Conservation (phyloP, 2,888 invertebrate species). For the Ischnus inquisitorius region DNA sequence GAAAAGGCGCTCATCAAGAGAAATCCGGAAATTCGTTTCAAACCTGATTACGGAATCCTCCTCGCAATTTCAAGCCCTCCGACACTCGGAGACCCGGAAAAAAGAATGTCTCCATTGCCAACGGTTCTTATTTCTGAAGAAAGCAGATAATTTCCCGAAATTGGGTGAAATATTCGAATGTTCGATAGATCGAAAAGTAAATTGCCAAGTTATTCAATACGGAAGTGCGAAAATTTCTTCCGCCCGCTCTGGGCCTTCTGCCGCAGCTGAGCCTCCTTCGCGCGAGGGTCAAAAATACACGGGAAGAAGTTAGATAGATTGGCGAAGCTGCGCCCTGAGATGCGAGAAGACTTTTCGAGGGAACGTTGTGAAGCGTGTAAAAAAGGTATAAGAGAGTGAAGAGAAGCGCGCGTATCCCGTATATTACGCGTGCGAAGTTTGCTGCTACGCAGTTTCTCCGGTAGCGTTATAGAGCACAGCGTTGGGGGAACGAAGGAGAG, state of each 20-base stretch:
- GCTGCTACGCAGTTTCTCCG: slow-evolving; percentile 81
- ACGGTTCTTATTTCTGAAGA: too few relatives aligned
- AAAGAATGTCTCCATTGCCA: too few relatives aligned
- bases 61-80: too few relatives aligned
- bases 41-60: too few relatives aligned
- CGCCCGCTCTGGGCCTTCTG: not conserved
- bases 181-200: not conserved
- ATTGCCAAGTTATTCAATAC: slow-evolving; percentile 14
- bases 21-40: too few relatives aligned
- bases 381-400: slow-evolving; percentile 31
- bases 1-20: not conserved
- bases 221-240: slow-evolving; percentile 14
- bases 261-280: not conserved
- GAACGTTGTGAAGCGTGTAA: slow-evolving; percentile 12
- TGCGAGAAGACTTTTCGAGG: not conserved
- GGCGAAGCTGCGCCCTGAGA: not conserved
- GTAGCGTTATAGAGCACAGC: slow-evolving; percentile 67
- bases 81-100: too few relatives aligned
- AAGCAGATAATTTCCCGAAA: not conserved
- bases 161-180: not conserved
- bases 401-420: slow-evolving; percentile 27
- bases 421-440: slow-evolving; percentile 70
- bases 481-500: slow-evolving; percentile 1
- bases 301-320: not conserved
- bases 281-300: not conserved